Evolutionary conservation across 1,140 invertebrate species (phyloP), one percentile per base, ranked within the genome.

Genomic region (Popillia japonica): DNA sequence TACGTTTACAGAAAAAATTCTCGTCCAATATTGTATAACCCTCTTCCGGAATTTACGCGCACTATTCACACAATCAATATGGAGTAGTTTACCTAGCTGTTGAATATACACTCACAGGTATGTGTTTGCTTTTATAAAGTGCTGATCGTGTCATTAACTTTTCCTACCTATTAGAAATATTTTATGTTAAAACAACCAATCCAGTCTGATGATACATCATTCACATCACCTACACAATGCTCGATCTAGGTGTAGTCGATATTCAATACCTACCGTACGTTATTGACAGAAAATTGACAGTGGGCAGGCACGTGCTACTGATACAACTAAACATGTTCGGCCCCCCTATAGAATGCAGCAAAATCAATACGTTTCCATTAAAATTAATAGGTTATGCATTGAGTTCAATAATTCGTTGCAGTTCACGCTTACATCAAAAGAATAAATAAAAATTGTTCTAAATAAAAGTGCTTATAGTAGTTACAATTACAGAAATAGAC

Each of bases 321-420:
- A 48, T 48, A 11, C 17, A 3, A 14, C 11, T 48, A 48, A 48
- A 48, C 3, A n/a, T n/a, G 11, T 48, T 10, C 6, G 41, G 17
- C 11, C 11, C 11, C 11, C 11, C 44, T 10, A 48, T 48, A 48
- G 0, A 10, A 14, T n/a, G n/a, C n/a, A n/a, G n/a, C 11, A 48
- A 48, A 48, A 48, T 48, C 44, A 48, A 48, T 48, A 48, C 17
- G 41, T 42, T 48, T 48, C 17, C 44, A n/a, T n/a, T 48, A 48
- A 48, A 48, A 48, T 48, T 48, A 48, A 7, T n/a, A 48, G 11
- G 11, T 14, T 48, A 0, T 48, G 11, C 44, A 48, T 48, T 10
- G 11, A n/a, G 11, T 4, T 48, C 11, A 48, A 48, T 48, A 48
- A 48, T 48, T 48, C 44, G 17, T 48, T 48, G 11, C 44, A 48